phyloP scores from a whole-genome alignment of 2,888 invertebrate genomes.

The Eristalis pertinax region DNA sequence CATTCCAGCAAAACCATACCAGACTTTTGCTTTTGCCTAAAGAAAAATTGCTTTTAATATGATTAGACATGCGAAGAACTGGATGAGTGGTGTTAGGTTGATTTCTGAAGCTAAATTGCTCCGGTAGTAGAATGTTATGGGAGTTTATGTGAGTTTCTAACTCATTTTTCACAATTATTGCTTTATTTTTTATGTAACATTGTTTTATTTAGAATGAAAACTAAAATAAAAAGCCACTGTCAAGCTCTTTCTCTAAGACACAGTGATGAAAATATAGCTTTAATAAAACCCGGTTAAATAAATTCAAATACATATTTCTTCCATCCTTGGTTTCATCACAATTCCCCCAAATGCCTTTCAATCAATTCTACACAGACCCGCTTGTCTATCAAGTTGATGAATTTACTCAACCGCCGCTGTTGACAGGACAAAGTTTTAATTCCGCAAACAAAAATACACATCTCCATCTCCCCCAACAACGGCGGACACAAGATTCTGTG shows the following conservation, averaged over 20 bases:
- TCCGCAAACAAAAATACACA: neutral
- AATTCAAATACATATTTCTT: neutral
- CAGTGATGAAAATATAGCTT: neutral
- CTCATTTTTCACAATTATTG: too few relatives aligned
- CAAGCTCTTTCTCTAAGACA: neutral
- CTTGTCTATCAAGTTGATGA: neutral
- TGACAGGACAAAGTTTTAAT: conserved; percentile 13
- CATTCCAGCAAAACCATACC: too few relatives aligned
- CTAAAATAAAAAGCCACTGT: too few relatives aligned
- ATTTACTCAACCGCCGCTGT: neutral
- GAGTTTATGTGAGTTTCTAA: too few relatives aligned
- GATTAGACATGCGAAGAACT: too few relatives aligned
- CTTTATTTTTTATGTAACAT: too few relatives aligned
- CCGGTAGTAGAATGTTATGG: too few relatives aligned
- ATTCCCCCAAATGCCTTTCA: neutral
- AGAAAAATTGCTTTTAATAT: too few relatives aligned
- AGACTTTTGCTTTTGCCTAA: too few relatives aligned
- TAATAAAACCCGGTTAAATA: neutral
- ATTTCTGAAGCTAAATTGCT: too few relatives aligned
- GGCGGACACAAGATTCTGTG: neutral
- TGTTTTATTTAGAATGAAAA: too few relatives aligned
- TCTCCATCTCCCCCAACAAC: neutral
- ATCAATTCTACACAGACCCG: neutral
- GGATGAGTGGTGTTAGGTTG: too few relatives aligned
- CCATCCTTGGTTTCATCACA: neutral